A percentile compares a stretch with the other conserved stretches of the same genome.
These are phyloP conservation scores for Drosophila sechellia DNA, from an alignment of 1,140 invertebrate species.

Conservation along the genomic window DNA sequence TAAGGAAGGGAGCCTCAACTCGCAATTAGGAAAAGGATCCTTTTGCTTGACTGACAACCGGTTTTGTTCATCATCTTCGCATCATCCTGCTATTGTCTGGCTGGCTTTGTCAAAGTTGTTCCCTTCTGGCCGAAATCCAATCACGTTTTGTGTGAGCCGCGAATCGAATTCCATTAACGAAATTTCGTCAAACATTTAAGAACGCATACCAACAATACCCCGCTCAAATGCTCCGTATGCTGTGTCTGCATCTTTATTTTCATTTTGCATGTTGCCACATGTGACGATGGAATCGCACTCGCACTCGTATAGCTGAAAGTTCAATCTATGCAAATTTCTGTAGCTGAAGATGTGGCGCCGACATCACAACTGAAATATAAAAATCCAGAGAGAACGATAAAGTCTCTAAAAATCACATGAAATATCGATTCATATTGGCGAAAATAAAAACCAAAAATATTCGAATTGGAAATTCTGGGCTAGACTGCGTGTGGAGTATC, in stretches of 20 bases:
- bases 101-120: slow-evolving; percentile 52
- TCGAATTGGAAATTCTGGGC: too few species aligned
- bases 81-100: slow-evolving; percentile 47
- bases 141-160: slow-evolving; percentile 45
- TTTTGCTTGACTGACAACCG: slow-evolving; percentile 62
- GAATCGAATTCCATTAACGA: slow-evolving; percentile 53
- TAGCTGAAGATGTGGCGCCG: neutral
- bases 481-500: too few species aligned
- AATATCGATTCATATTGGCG: too few species aligned
- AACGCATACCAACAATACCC: slow-evolving; percentile 45
- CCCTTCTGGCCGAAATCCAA: slow-evolving; percentile 43
- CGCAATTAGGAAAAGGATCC: slow-evolving; percentile 4
- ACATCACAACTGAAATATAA: slow-evolving; percentile 20
- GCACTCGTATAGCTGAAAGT: slow-evolving; percentile 25
- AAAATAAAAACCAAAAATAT: too few species aligned
- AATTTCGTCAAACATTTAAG: slow-evolving; percentile 58
- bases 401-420: neutral
- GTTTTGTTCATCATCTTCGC: slow-evolving; percentile 40
- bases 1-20: neutral
- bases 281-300: slow-evolving; percentile 28
- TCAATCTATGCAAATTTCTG: slow-evolving; percentile 61
- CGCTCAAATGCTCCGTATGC: slow-evolving; percentile 5
- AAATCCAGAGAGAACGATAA: slow-evolving; percentile 25
- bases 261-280: slow-evolving; percentile 62
- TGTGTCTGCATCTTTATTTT: slow-evolving; percentile 62